Percentiles rank a stretch among this genome's conserved stretches.
phyloP scores from a whole-genome alignment of 2,888 invertebrate genomes.

The Pristionchus entomophagus region DNA sequence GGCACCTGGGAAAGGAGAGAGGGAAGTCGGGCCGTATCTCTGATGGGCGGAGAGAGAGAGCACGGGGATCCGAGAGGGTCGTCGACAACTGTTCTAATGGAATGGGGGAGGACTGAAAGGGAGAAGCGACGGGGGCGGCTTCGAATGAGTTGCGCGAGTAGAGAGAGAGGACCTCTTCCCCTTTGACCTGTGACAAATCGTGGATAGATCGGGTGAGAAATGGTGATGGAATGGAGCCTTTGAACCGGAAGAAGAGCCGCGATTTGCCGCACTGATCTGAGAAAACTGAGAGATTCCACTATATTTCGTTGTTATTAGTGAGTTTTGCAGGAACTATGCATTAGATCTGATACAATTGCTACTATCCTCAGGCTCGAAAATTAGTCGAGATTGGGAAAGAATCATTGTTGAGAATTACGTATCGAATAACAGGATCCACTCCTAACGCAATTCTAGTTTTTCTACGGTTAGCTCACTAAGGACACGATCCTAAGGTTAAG shows the following conservation, averaged over 20 bases:
- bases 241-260: constrained; percentile 36
- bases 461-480: no score
- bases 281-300: background rate
- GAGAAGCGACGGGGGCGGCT: background rate
- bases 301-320: background rate
- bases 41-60: background rate
- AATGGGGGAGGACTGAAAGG: background rate
- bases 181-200: constrained; percentile 26
- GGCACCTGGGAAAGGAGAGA: constrained; percentile 21
- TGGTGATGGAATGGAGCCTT: constrained; percentile 23
- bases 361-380: no score
- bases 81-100: constrained; percentile 11
- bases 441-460: no score
- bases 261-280: background rate
- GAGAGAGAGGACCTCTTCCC: background rate
- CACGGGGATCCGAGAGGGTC: background rate
- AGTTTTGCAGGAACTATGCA: background rate
- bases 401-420: no score
- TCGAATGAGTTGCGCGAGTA: constrained; percentile 25
- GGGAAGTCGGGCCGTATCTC: background rate
- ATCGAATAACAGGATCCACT: no score
- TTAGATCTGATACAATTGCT: background rate
- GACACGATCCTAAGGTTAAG: no score
- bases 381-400: no score
- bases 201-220: background rate